Percentiles rank a stretch among this genome's conserved stretches.
phyloP scores from a whole-genome alignment of 2,797 vertebrate genomes.

The Heterohyrax brucei region DNA sequence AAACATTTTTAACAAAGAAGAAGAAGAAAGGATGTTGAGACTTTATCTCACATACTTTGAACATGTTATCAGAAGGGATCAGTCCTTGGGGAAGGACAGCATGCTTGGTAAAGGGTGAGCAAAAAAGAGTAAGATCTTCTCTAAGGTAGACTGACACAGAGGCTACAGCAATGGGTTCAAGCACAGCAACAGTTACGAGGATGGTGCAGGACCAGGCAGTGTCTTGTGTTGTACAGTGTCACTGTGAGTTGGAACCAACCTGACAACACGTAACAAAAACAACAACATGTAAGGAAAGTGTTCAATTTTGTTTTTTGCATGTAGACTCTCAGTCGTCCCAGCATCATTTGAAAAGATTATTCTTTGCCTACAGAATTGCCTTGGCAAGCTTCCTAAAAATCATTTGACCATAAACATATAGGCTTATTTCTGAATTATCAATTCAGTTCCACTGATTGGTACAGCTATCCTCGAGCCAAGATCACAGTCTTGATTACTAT shows the following conservation, averaged over 20 bases:
- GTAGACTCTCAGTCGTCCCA: no score
- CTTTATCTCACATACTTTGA: not conserved
- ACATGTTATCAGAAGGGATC: not conserved
- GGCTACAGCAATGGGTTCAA: not conserved
- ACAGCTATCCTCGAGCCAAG: no score
- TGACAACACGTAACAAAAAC: not conserved
- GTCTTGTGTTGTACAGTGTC: not conserved
- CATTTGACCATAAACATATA: no score
- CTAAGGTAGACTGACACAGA: not conserved
- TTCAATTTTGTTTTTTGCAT: no score
- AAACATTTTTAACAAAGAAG: no score
- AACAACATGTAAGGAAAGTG: no score
- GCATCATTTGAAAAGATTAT: no score
- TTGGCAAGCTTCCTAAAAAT: no score
- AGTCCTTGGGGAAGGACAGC: not conserved
- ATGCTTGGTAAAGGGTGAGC: not conserved
- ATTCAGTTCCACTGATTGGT: no score
- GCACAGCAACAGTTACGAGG: not conserved
- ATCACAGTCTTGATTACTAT: not conserved
- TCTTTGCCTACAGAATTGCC: no score
- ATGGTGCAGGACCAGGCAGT: not conserved
- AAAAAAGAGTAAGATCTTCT: no score
- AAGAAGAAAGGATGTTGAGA: not conserved
- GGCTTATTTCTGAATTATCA: no score
- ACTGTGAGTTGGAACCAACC: not conserved